phyloP scores from a whole-genome alignment of 1,140 invertebrate species.

The Protaetia brevitarsis region DNA sequence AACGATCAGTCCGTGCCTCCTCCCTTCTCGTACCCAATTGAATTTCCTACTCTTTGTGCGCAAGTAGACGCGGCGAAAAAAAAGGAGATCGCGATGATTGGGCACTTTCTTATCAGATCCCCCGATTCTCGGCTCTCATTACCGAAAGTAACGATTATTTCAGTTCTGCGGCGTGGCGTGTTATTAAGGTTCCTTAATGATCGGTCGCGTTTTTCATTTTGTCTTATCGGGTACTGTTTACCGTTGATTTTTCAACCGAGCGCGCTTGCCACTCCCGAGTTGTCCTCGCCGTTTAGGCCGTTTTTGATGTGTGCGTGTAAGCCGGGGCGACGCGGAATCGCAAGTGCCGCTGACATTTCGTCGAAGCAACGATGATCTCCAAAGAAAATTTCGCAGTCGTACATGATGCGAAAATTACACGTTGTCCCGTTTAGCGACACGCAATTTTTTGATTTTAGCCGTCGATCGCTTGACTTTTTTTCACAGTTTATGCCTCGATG shows the following conservation, averaged over 20 bases:
- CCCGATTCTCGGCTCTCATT: slow-evolving; percentile 11
- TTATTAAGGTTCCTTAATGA: slow-evolving; percentile 17
- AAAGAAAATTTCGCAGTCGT: neutral
- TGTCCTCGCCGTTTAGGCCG: neutral
- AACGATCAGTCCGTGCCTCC: slow-evolving; percentile 10
- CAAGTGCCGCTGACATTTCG: neutral
- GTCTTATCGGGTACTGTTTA: slow-evolving; percentile 1
- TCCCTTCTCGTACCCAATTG: slow-evolving; percentile 1
- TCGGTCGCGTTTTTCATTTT: slow-evolving; percentile 4
- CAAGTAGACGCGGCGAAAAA: neutral
- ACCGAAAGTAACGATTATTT: slow-evolving; percentile 16
- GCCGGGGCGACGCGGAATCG: neutral
- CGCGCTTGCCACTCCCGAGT: neutral
- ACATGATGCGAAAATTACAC: neutral
- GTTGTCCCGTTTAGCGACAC: neutral
- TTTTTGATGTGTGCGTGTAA: slow-evolving; percentile 3
- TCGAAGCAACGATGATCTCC: neutral
- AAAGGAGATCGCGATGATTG: neutral
- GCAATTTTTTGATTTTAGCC: neutral
- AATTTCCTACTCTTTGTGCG: neutral
- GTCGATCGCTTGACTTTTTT: neutral
- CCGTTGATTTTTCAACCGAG: slow-evolving; percentile 13
- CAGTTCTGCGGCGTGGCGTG: slow-evolving; percentile 13
- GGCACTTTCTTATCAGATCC: slow-evolving; percentile 13
- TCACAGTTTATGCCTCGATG: neutral